These are phyloP conservation scores for Corythoichthys haematopterus DNA, from an alignment of 2,113 vertebrate genomes.

Conservation along the genomic window DNA sequence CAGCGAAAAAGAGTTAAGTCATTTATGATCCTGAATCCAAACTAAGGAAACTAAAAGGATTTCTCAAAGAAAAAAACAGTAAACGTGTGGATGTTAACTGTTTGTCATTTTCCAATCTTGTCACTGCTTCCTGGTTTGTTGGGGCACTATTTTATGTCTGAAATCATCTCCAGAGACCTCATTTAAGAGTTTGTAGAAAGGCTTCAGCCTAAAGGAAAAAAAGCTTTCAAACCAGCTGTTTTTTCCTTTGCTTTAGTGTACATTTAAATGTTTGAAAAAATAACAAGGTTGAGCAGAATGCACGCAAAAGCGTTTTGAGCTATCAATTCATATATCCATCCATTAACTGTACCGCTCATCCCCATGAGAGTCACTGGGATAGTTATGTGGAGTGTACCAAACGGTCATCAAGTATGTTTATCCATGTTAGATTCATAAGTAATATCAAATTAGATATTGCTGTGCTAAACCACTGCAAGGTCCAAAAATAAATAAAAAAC, in stretches of 20 bases:
- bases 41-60: conserved; percentile 23
- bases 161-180: conserved; percentile 40
- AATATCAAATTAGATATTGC: neutral
- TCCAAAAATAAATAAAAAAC: neutral
- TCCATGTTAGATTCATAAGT: neutral
- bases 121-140: conserved; percentile 9
- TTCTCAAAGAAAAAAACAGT: neutral
- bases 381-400: no score
- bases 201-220: conserved; percentile 49
- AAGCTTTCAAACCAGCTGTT: conserved; percentile 39
- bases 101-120: conserved; percentile 8
- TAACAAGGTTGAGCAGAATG: conserved; percentile 7
- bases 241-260: conserved; percentile 16
- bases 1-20: neutral
- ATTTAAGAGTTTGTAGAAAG: conserved; percentile 33
- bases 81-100: neutral
- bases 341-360: no score
- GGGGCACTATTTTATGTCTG: conserved; percentile 13
- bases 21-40: neutral
- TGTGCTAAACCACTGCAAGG: neutral
- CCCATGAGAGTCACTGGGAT: no score
- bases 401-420: neutral
- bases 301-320: conserved; percentile 23
- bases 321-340: neutral
- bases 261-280: neutral